Evolutionary conservation across 2,113 vertebrate genomes (phyloP).

Genomic region (Rhipidura dahli): DNA sequence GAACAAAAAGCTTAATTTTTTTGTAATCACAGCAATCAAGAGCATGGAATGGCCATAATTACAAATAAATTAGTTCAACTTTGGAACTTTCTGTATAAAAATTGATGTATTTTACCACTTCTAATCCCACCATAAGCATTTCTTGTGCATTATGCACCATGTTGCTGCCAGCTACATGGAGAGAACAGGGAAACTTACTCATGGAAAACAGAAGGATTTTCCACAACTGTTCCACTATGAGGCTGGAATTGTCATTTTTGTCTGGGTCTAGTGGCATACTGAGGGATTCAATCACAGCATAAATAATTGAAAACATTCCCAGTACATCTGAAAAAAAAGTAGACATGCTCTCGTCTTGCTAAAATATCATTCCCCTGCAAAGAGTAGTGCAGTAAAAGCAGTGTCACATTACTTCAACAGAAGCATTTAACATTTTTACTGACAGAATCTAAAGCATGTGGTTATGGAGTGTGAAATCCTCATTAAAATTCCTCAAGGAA

Average conservation of each 20-base stretch:
- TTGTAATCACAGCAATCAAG: neutral
- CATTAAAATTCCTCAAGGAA: constrained; percentile 64
- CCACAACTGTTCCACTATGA: neutral
- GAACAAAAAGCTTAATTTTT: neutral
- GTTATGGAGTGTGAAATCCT: constrained; percentile 70
- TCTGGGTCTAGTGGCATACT: neutral
- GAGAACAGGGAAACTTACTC: neutral
- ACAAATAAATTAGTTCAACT: constrained; percentile 49
- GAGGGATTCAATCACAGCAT: constrained; percentile 23
- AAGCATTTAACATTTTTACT: constrained; percentile 65
- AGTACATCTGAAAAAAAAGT: constrained; percentile 18
- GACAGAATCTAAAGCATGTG: constrained; percentile 54
- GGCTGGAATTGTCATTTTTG: neutral
- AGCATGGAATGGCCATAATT: constrained; percentile 18
- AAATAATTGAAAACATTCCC: constrained; percentile 58
- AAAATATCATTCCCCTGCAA: constrained; percentile 36
- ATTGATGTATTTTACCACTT: neutral
- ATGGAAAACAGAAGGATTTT: neutral
- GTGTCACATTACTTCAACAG: constrained; percentile 54
- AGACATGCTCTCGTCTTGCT: constrained; percentile 9
- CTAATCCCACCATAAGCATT: neutral
- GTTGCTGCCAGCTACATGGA: constrained; percentile 9
- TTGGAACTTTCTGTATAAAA: constrained; percentile 29
- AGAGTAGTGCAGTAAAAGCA: constrained; percentile 32
- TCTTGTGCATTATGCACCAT: neutral